A percentile compares a stretch with the other conserved stretches of the same genome.
phyloP scores from a whole-genome alignment of 2,797 vertebrate genomes.

The Peromyscus attwateri region DNA sequence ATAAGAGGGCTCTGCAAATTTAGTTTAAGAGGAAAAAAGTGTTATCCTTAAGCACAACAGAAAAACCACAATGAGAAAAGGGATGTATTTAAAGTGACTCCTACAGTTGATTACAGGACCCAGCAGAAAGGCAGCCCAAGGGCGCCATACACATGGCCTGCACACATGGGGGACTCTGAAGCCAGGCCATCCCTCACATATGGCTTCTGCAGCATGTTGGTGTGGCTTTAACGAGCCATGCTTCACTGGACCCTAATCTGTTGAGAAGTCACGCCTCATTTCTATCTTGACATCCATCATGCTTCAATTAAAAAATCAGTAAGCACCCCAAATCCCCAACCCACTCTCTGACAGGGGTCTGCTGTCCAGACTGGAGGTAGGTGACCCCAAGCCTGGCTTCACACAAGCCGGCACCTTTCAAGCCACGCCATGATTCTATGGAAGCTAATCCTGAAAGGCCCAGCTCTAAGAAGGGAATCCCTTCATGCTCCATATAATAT shows the following conservation, averaged over 20 bases:
- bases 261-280: slow-evolving; percentile 51
- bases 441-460: neutral
- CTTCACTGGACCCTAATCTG: slow-evolving; percentile 42
- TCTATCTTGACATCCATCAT: slow-evolving; percentile 46
- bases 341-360: neutral
- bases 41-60: neutral
- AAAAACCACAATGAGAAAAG: neutral
- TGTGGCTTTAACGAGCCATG: slow-evolving; percentile 14
- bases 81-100: neutral
- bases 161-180: neutral
- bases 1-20: neutral
- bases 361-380: neutral
- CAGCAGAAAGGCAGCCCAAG: neutral
- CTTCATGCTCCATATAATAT: neutral
- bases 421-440: fast-evolving
- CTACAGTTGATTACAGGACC: neutral
- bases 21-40: slow-evolving; percentile 12
- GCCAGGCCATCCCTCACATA: neutral
- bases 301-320: slow-evolving; percentile 68
- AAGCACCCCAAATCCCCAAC: neutral
- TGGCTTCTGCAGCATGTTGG: neutral
- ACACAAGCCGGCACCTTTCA: fast-evolving
- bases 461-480: neutral
- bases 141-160: fast-evolving
- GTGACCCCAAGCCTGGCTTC: neutral